Percentiles rank a stretch among this genome's conserved stretches.
Evolutionary conservation across 1,140 invertebrate species (phyloP).

Genomic region (Streblospio benedicti): DNA sequence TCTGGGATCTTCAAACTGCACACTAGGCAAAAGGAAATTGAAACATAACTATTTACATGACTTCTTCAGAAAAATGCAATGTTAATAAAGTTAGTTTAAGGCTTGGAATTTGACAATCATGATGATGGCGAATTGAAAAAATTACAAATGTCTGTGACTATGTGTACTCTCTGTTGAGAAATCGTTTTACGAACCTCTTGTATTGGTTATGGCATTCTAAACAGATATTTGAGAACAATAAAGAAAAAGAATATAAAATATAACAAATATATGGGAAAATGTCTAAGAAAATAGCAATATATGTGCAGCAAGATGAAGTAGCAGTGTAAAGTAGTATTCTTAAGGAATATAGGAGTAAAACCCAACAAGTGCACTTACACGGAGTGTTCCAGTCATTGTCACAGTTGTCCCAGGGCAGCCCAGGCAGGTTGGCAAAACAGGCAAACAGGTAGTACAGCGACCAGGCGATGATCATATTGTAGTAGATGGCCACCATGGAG

Average conservation of each 20-base stretch:
- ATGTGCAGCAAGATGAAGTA: too few relatives aligned
- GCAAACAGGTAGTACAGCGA: constrained; percentile 46
- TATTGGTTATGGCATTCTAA: neutral
- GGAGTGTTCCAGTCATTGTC: constrained; percentile 21
- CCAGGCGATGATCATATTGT: constrained; percentile 50
- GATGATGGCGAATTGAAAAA: too few relatives aligned
- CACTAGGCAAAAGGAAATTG: neutral
- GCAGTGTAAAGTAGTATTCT: neutral
- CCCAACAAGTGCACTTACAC: neutral
- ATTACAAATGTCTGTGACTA: neutral
- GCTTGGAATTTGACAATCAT: too few relatives aligned
- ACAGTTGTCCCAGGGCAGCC: constrained; percentile 41
- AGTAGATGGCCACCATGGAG: constrained; percentile 47
- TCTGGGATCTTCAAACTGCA: constrained; percentile 9
- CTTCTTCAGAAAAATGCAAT: neutral
- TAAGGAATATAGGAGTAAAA: neutral
- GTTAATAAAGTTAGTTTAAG: neutral
- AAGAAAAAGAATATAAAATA: too few relatives aligned
- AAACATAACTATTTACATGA: neutral
- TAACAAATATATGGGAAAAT: too few relatives aligned
- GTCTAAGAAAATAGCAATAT: too few relatives aligned
- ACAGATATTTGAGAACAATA: too few relatives aligned
- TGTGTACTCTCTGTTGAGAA: neutral
- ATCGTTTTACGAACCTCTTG: neutral
- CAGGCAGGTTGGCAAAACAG: constrained; percentile 32